Percentiles rank a stretch among this genome's conserved stretches.
These are phyloP conservation scores for Bothrops jararaca DNA, from an alignment of 2,113 vertebrate genomes.

Conservation along the genomic window DNA sequence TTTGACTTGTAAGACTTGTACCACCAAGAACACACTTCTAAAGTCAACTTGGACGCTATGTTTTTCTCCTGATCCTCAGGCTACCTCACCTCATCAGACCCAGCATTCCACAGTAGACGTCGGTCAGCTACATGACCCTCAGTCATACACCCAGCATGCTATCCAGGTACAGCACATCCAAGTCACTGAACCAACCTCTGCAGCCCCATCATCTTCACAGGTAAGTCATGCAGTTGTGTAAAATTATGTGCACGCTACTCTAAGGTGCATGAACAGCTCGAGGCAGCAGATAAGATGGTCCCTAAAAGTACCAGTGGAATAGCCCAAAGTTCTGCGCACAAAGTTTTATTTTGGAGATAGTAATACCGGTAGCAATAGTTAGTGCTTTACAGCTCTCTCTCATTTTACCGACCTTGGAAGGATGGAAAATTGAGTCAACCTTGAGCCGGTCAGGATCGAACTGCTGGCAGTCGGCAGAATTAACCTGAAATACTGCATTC, in stretches of 20 bases:
- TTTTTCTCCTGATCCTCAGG: conserved; percentile 62
- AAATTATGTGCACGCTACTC: neutral
- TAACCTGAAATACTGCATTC: neutral
- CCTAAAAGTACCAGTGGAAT: neutral
- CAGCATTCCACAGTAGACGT: conserved; percentile 94
- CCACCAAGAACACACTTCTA: neutral
- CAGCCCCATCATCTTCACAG: conserved; percentile 74
- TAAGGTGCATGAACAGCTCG: neutral
- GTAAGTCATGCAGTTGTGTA: conserved; percentile 57
- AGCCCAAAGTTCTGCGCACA: neutral
- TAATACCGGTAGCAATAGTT: neutral
- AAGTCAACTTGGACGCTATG: neutral
- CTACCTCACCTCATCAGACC: conserved; percentile 87
- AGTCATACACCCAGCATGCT: conserved; percentile 91
- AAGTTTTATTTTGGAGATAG: neutral
- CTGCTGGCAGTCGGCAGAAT: neutral
- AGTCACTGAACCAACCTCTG: conserved; percentile 79
- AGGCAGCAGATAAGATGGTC: neutral
- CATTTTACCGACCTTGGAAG: neutral
- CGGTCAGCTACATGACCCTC: conserved; percentile 91
- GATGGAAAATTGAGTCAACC: neutral
- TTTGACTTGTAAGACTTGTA: neutral
- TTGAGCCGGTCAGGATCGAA: neutral
- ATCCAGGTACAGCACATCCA: conserved; percentile 99
- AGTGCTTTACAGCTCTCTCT: neutral